These are phyloP conservation scores for Trichogramma evanescens DNA, from an alignment of 2,888 invertebrate species.

Conservation along the genomic window DNA sequence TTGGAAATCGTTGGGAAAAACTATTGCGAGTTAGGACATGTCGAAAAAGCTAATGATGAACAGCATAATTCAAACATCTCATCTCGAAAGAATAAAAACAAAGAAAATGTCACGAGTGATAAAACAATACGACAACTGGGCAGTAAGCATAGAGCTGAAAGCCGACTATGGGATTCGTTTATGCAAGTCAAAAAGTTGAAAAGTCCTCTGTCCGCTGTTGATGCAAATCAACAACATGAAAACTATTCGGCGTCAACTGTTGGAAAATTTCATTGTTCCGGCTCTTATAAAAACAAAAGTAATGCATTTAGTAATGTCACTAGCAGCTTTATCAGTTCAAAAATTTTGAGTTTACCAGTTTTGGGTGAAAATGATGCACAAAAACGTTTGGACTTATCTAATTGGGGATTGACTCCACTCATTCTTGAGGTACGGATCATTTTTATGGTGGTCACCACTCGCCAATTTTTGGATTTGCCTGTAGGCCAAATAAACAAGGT, in stretches of 20 bases:
- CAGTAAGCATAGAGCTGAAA: neutral
- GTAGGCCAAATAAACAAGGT: too few species aligned
- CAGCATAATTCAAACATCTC: too few species aligned
- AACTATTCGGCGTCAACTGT: too few species aligned
- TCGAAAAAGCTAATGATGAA: too few species aligned
- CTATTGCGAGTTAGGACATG: too few species aligned
- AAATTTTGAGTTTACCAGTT: constrained; percentile 15
- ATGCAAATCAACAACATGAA: too few species aligned
- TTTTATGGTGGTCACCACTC: neutral
- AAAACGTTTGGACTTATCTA: constrained; percentile 23
- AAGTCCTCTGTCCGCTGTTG: neutral
- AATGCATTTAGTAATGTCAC: constrained; percentile 15
- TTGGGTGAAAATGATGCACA: constrained; percentile 9
- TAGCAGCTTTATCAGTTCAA: constrained; percentile 12
- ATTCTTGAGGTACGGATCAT: constrained; percentile 23
- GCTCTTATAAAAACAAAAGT: constrained; percentile 4
- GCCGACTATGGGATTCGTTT: neutral
- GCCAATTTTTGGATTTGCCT: too few species aligned
- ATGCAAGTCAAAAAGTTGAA: constrained; percentile 4
- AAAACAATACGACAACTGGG: neutral
- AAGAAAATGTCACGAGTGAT: too few species aligned
- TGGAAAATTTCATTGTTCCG: too few species aligned
- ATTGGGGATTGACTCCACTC: constrained; percentile 25
- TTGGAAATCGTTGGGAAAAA: too few species aligned
- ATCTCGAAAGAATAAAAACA: too few species aligned